Percentiles rank a stretch among this genome's conserved stretches.
These are phyloP conservation scores for Sorex maritimensis DNA, from an alignment of 2,797 vertebrate genomes.

Conservation along the genomic window DNA sequence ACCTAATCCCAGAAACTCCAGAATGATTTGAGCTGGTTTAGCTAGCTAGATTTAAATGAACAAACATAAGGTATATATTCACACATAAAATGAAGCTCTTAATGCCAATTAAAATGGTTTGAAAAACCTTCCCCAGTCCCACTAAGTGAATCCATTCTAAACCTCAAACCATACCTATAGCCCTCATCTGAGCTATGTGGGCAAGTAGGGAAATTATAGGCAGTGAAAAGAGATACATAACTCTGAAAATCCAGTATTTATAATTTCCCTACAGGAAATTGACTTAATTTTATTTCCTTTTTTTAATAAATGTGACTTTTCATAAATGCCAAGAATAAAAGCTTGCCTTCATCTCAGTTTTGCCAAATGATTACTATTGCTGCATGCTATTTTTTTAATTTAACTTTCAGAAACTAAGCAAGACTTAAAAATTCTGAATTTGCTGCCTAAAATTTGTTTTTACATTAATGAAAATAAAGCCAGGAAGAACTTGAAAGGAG, in stretches of 20 bases:
- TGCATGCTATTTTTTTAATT: slow-evolving; percentile 39
- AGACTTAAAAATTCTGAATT: slow-evolving; percentile 27
- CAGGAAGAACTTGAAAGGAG: slow-evolving; percentile 21
- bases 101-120: too few relatives aligned
- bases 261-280: slow-evolving; percentile 6
- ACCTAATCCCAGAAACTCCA: not conserved
- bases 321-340: slow-evolving; percentile 16
- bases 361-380: slow-evolving; percentile 9
- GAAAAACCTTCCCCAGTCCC: slow-evolving; percentile 22
- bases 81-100: not conserved
- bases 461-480: slow-evolving; percentile 55
- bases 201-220: not conserved
- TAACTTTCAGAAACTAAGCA: slow-evolving; percentile 48
- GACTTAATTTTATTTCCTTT: not conserved
- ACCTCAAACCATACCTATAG: not conserved
- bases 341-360: not conserved
- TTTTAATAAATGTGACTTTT: not conserved
- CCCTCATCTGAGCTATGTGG: not conserved
- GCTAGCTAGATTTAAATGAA: not conserved
- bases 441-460: slow-evolving; percentile 55
- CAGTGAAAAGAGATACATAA: not conserved
- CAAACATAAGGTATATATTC: not conserved
- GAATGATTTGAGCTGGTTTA: not conserved
- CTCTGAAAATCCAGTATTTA: not conserved
- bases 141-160: not conserved